Conservation (phyloP, 2,797 vertebrate species). For the Enteromius fasciolatus region DNA sequence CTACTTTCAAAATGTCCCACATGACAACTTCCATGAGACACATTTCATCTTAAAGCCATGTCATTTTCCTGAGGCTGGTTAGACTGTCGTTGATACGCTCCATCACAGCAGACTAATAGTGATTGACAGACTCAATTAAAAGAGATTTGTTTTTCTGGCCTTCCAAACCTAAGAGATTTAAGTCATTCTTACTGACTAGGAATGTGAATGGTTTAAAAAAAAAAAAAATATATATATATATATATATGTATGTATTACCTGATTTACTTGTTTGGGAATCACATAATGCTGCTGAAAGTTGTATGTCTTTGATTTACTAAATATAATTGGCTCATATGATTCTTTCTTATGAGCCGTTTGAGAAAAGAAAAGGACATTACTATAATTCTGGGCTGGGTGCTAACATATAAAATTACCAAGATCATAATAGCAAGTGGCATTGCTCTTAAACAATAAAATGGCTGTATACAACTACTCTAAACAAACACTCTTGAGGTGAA, state of each 20-base stretch:
- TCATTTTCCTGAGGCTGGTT: conserved; percentile 56
- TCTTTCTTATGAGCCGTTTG: background rate
- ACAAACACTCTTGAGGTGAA: background rate
- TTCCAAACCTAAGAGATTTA: conserved; percentile 41
- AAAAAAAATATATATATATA: no score
- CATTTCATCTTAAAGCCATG: conserved; percentile 53
- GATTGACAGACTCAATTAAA: conserved; percentile 75
- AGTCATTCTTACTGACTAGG: background rate
- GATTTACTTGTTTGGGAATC: background rate
- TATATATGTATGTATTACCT: no score
- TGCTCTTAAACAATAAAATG: background rate
- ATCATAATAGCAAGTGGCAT: background rate
- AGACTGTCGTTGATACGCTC: conserved; percentile 51
- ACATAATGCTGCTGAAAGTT: background rate
- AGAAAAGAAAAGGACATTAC: background rate
- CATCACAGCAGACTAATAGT: conserved; percentile 69
- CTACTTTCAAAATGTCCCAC: conserved; percentile 43
- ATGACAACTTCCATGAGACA: conserved; percentile 55
- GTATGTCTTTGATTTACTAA: background rate
- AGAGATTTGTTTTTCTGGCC: conserved; percentile 72
- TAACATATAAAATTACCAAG: background rate
- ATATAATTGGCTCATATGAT: background rate
- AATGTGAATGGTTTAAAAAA: background rate
- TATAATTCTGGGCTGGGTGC: background rate
- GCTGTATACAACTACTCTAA: background rate